Evolutionary conservation across 1,140 invertebrate species (phyloP), one percentile per base, ranked within the genome.

Genomic region (Scaptomyza graminum): DNA sequence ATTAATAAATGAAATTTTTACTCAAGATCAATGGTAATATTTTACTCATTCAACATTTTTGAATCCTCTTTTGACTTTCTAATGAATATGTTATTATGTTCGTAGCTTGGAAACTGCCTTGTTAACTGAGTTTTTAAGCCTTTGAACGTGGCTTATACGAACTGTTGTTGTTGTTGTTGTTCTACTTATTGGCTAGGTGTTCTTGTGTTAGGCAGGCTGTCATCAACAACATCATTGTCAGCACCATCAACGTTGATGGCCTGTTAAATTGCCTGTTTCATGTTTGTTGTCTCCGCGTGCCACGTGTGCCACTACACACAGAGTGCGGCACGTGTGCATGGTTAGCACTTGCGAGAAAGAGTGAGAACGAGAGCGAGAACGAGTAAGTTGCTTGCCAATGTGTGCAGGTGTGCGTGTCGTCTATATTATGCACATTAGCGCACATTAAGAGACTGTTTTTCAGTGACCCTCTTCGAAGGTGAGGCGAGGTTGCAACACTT

Each of bases 241-340:
- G 52, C 78, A 57, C 74, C 82, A 87, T 87, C 82, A 87, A 77
- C 82, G 82, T 87, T 87, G 82, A 87, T 87, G 82, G 83, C 82
- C 81, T 87, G 82, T 87, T 87, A 87, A 87, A 87, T 88, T 82
- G 82, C 82, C 82, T 82, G 82, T 88, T 88, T 82, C 79, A 69
- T 80, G 83, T 85, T 81, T 85, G 76, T 57, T 75, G 77, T 81
- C 72, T 81, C 74, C 56, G 72, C 64, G 76, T 82, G 79, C 65
- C 57, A 68, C 65, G 50, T 63, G 54, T 49, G 31, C 31, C 68
- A 34, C 15, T 31, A 31, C 7, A 3, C n/a, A 12, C 15, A 37
- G 57, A 43, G 37, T 52, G 11, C 52, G 63, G 37, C 12, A 39
- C 8, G 37, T 39, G 12, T 39, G 9, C 12, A 12, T 47, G 61